A percentile compares a stretch with the other conserved stretches of the same genome.
These are phyloP conservation scores for Panzeria rudis DNA, from an alignment of 2,888 invertebrate species.

Conservation along the genomic window DNA sequence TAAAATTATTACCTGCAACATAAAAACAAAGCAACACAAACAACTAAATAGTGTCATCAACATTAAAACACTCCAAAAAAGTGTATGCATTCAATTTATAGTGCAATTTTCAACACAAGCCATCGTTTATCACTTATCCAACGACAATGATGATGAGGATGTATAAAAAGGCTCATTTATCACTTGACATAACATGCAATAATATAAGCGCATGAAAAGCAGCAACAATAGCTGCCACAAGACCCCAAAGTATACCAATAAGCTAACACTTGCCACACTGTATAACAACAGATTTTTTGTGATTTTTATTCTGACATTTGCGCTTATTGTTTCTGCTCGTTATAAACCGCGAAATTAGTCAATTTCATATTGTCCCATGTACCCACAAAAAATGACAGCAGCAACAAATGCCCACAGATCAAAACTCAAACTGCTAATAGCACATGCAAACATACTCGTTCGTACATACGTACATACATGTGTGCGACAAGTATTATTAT, in stretches of 20 bases:
- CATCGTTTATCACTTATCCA: conserved; percentile 71
- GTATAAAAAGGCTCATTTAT: conserved; percentile 70
- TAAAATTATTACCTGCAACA: conserved; percentile 63
- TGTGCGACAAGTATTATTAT: conserved; percentile 30
- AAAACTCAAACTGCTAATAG: conserved; percentile 39
- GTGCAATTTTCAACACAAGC: conserved; percentile 67
- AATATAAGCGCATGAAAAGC: conserved; percentile 58
- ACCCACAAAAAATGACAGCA: conserved; percentile 60
- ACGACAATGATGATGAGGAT: conserved; percentile 57
- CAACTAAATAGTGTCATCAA: conserved; percentile 64
- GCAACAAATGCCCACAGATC: conserved; percentile 45
- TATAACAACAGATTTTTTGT: conserved; percentile 45
- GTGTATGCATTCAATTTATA: conserved; percentile 59
- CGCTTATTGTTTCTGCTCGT: conserved; percentile 31
- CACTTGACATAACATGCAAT: conserved; percentile 67
- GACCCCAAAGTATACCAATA: conserved; percentile 68
- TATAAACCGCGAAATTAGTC: conserved; percentile 72
- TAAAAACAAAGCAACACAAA: conserved; percentile 31
- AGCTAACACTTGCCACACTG: conserved; percentile 63
- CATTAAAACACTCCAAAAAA: conserved; percentile 43
- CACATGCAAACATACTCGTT: background rate
- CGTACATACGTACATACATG: background rate
- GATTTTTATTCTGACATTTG: conserved; percentile 22
- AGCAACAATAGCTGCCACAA: conserved; percentile 55
- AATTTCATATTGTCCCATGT: conserved; percentile 68